Evolutionary conservation across 2,888 invertebrate genomes (phyloP).

Genomic region (Spodoptera littoralis): DNA sequence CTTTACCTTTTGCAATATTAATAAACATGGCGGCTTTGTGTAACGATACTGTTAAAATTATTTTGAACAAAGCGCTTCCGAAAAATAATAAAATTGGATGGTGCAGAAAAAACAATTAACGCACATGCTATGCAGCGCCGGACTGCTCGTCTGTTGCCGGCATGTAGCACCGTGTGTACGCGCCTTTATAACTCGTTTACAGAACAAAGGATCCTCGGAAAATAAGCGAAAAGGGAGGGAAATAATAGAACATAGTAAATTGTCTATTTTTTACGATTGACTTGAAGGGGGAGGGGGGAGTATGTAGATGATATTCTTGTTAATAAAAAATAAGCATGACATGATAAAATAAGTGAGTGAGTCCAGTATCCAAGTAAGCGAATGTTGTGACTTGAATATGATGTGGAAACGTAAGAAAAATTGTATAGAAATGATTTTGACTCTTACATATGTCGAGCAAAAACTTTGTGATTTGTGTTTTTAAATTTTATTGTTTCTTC

Average conservation of each 20-base stretch:
- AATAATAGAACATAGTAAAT: slow-evolving; percentile 1
- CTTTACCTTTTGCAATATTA: slow-evolving; percentile 17
- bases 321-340: neutral
- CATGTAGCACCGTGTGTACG: slow-evolving; percentile 11
- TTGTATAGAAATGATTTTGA: too few species aligned
- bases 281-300: neutral
- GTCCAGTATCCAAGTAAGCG: too few species aligned
- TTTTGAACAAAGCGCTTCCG: slow-evolving; percentile 1
- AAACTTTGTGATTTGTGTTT: too few species aligned
- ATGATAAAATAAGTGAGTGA: neutral
- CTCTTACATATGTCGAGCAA: too few species aligned
- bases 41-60: slow-evolving; percentile 9
- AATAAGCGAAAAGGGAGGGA: slow-evolving; percentile 15
- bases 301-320: slow-evolving; percentile 1
- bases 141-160: neutral
- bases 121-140: slow-evolving; percentile 2
- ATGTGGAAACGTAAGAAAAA: too few species aligned
- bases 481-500: too few species aligned
- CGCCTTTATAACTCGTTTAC: slow-evolving; percentile 27
- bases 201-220: slow-evolving; percentile 24
- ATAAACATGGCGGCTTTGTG: slow-evolving; percentile 13
- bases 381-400: too few species aligned
- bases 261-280: slow-evolving; percentile 10
- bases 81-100: slow-evolving; percentile 18
- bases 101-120: slow-evolving; percentile 32